phyloP scores from a whole-genome alignment of 2,113 vertebrate species.

The Oryzias melastigma region DNA sequence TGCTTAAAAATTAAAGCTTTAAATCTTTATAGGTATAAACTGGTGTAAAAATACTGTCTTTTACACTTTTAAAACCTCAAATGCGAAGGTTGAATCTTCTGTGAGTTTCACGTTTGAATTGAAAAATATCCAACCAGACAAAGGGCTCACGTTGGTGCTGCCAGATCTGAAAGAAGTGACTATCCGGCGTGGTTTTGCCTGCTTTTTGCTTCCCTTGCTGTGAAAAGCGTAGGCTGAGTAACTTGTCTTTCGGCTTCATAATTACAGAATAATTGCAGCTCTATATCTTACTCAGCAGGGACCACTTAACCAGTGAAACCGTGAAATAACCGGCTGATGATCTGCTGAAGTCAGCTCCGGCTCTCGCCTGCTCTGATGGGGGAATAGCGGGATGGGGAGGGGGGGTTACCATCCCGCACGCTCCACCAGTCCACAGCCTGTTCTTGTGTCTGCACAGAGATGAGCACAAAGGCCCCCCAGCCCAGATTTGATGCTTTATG shows the following conservation, averaged over 20 bases:
- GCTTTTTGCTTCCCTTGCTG: constrained; percentile 1
- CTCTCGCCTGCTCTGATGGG: constrained; percentile 36
- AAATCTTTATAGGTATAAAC: too few relatives aligned
- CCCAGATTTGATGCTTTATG: constrained; percentile 59
- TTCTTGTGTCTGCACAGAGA: constrained; percentile 53
- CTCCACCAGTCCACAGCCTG: constrained; percentile 59
- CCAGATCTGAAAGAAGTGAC: too few relatives aligned
- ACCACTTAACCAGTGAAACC: constrained; percentile 60
- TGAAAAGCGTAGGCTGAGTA: constrained; percentile 18
- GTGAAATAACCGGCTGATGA: constrained; percentile 63
- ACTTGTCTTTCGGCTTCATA: constrained; percentile 54
- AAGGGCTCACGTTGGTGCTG: too few relatives aligned
- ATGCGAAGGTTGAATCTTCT: too few relatives aligned
- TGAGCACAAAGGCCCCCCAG: constrained; percentile 49
- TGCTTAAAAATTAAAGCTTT: too few relatives aligned
- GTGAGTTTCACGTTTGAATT: too few relatives aligned
- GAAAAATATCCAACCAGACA: too few relatives aligned
- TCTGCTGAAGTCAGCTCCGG: constrained; percentile 56
- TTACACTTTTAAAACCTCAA: too few relatives aligned
- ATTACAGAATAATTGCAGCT: constrained; percentile 61
- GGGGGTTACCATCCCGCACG: constrained; percentile 28
- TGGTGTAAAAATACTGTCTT: too few relatives aligned
- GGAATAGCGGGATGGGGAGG: constrained; percentile 26
- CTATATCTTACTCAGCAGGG: constrained; percentile 62
- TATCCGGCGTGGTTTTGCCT: neutral